Evolutionary conservation across 2,797 vertebrate species (phyloP), one percentile per base, ranked within the genome.

Genomic region (Dermochelys coriacea): DNA sequence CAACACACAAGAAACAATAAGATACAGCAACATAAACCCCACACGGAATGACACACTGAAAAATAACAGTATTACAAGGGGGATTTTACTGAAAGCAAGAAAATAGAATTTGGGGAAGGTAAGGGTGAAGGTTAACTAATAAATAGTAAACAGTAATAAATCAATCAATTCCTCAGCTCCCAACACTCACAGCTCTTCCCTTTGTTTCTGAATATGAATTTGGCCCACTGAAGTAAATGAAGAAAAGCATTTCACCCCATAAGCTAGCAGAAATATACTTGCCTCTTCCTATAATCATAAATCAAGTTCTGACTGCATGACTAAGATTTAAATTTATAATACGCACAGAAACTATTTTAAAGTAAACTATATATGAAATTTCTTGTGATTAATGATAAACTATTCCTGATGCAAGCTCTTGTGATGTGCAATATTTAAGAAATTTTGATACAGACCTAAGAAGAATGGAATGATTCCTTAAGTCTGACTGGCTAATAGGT

Each of bases 311-410:
- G 31, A 49, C 12, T 78, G 29, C 52, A 71, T 89, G 29, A 84
- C 52, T 95, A 79, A 88, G 68, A 80, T 86, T 91, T 93, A 25
- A 27, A 41, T 90, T 93, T 93, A n/a, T 82, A 84, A 12, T 80
- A 80, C 54, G 55, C 19, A 89, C 50, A 83, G 2, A 49, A 86
- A 6, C 4, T 55, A 57, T 82, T 92, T 91, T 64, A 80, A 91
- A 81, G 47, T 84, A 94, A 95, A 88, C 34, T 80, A 1, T 55
- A 82, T 80, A 21, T 82, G 37, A 50, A 80, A 2, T 71, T 59
- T 75, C 45, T 82, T 59, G 45, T 82, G 34, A 82, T 80, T 88
- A 93, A 82, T 75, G 21, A 80, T 77, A 77, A 96, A 5, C 18
- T 84, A 45, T 80, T 90, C 0, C 1, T 41, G 68, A 93, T 51